A percentile compares a stretch with the other conserved stretches of the same genome.
These are phyloP conservation scores for Antennarius striatus DNA, from an alignment of 2,113 vertebrate species.

Conservation along the genomic window DNA sequence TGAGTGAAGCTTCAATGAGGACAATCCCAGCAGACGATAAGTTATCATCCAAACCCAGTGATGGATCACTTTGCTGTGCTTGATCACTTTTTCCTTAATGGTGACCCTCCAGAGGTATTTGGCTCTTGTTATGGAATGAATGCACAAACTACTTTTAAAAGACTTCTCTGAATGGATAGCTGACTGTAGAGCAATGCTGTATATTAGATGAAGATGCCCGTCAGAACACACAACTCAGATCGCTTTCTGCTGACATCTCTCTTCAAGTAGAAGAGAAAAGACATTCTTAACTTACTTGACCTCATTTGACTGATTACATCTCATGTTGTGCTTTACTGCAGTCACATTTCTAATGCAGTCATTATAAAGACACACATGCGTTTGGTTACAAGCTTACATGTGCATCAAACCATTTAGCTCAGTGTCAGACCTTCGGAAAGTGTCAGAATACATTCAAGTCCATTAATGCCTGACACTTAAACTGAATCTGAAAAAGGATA, in stretches of 20 bases:
- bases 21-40: slow-evolving; percentile 30
- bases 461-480: slow-evolving; percentile 58
- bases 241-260: slow-evolving; percentile 1
- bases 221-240: no score
- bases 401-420: slow-evolving; percentile 46
- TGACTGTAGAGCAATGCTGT: slow-evolving; percentile 26
- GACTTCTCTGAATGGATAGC: slow-evolving; percentile 34
- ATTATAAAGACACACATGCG: slow-evolving; percentile 13
- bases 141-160: slow-evolving; percentile 52
- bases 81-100: slow-evolving; percentile 15
- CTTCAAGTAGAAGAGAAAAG: not conserved
- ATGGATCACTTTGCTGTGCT: slow-evolving; percentile 31
- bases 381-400: slow-evolving; percentile 12
- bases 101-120: no score
- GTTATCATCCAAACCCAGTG: slow-evolving; percentile 16
- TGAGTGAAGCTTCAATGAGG: slow-evolving; percentile 35
- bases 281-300: slow-evolving; percentile 17
- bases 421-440: slow-evolving; percentile 45
- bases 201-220: not conserved
- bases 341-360: slow-evolving; percentile 12
- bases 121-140: slow-evolving; percentile 6
- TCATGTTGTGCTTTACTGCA: slow-evolving; percentile 17
- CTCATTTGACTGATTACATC: slow-evolving; percentile 26
- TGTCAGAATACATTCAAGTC: slow-evolving; percentile 53
- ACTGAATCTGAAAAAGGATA: slow-evolving; percentile 44